These are phyloP conservation scores for Cantharis lateralis DNA, from an alignment of 2,888 invertebrate genomes.

Conservation along the genomic window DNA sequence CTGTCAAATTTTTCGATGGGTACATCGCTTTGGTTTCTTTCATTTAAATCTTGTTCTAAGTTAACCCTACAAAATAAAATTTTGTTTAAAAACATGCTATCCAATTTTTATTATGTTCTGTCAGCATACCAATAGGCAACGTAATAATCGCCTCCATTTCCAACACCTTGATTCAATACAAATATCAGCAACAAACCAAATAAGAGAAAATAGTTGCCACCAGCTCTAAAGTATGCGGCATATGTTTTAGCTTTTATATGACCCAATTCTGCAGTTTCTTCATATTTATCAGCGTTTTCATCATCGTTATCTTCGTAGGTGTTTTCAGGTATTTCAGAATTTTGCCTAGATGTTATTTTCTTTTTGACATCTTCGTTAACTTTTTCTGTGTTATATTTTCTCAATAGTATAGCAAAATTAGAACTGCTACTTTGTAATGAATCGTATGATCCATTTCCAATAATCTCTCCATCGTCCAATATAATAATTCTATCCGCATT, in stretches of 20 bases:
- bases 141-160: slow-evolving; percentile 71
- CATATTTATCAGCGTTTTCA: slow-evolving; percentile 44
- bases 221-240: slow-evolving; percentile 59
- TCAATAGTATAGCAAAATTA: slow-evolving; percentile 58
- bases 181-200: slow-evolving; percentile 57
- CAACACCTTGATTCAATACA: slow-evolving; percentile 62
- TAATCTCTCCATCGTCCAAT: slow-evolving; percentile 59
- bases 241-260: slow-evolving; percentile 51
- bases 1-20: not conserved
- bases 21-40: slow-evolving; percentile 20
- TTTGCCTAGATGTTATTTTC: slow-evolving; percentile 46
- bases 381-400: slow-evolving; percentile 47
- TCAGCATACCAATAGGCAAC: slow-evolving; percentile 64
- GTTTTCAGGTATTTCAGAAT: slow-evolving; percentile 41
- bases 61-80: slow-evolving; percentile 40
- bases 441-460: slow-evolving; percentile 65
- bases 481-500: slow-evolving; percentile 59
- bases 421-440: slow-evolving; percentile 58
- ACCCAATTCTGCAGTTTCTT: slow-evolving; percentile 48
- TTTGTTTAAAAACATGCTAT: not conserved
- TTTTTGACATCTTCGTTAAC: slow-evolving; percentile 46
- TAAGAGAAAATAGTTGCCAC: slow-evolving; percentile 58
- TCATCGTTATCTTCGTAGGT: slow-evolving; percentile 38
- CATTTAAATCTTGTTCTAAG: slow-evolving; percentile 47
- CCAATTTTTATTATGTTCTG: not conserved